Conservation (phyloP, 1,140 invertebrate species). For the Ruditapes philippinarum region DNA sequence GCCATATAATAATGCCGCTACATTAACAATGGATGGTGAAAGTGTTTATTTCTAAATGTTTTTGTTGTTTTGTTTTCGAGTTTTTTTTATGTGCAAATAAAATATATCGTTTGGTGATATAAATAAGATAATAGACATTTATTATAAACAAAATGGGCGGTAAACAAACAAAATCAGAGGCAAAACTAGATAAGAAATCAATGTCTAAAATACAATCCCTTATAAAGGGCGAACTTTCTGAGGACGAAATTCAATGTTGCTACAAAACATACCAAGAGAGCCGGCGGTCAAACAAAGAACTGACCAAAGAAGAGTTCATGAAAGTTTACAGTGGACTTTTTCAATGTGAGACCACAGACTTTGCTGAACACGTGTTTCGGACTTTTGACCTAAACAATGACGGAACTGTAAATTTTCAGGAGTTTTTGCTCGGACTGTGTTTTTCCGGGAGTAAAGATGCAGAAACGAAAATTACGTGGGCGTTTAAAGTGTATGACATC, state of each 20-base stretch:
- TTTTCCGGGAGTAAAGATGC: constrained; percentile 90
- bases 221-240: constrained; percentile 51
- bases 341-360: constrained; percentile 66
- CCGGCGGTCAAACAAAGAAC: constrained; percentile 22
- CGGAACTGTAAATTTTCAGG: constrained; percentile 75
- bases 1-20: too few relatives aligned
- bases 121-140: too few relatives aligned
- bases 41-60: too few relatives aligned
- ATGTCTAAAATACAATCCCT: constrained; percentile 37
- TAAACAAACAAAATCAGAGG: constrained; percentile 24
- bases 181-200: constrained; percentile 44
- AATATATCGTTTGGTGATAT: too few relatives aligned
- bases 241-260: constrained; percentile 59
- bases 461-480: constrained; percentile 96
- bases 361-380: constrained; percentile 74
- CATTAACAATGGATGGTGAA: too few relatives aligned
- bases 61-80: too few relatives aligned
- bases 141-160: constrained; percentile 35
- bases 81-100: too few relatives aligned
- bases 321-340: constrained; percentile 72
- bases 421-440: constrained; percentile 76
- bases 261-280: constrained; percentile 42
- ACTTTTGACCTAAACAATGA: constrained; percentile 76
- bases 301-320: constrained; percentile 66
- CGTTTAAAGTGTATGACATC: constrained; percentile 96